phyloP scores from a whole-genome alignment of 2,888 invertebrate genomes.

The Parapristionchus giblindavisi region DNA sequence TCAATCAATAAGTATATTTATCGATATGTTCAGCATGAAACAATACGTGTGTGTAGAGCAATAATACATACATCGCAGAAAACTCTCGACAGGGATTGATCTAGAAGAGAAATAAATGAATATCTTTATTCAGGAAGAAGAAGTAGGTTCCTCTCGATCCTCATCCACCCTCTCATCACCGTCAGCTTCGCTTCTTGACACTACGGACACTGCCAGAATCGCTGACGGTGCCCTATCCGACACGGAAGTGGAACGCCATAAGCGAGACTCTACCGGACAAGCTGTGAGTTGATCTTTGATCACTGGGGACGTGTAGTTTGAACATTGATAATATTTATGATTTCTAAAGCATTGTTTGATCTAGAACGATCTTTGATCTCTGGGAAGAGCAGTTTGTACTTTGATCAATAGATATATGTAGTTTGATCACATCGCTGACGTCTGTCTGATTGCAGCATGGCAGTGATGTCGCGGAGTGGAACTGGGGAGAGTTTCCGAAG shows the following conservation, averaged over 20 bases:
- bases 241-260: slow-evolving; percentile 64
- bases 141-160: slow-evolving; percentile 38
- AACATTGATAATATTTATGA: no score
- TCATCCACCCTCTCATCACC: slow-evolving; percentile 54
- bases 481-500: slow-evolving; percentile 71
- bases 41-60: no score
- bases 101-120: no score
- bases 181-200: slow-evolving; percentile 48
- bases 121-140: not conserved
- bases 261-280: slow-evolving; percentile 40
- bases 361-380: no score
- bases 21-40: no score
- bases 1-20: no score
- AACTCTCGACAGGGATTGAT: no score
- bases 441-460: slow-evolving; percentile 44
- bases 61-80: no score
- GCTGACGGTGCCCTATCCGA: slow-evolving; percentile 67
- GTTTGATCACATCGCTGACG: not conserved
- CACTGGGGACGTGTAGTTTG: slow-evolving; percentile 82
- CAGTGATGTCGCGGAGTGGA: slow-evolving; percentile 68
- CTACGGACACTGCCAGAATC: slow-evolving; percentile 44
- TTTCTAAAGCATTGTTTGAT: no score
- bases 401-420: not conserved
- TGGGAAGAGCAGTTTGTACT: not conserved
- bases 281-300: slow-evolving; percentile 77